Percentiles rank a stretch among this genome's conserved stretches.
phyloP scores from a whole-genome alignment of 2,888 invertebrate species.

The Eueremaeus valkanovi region DNA sequence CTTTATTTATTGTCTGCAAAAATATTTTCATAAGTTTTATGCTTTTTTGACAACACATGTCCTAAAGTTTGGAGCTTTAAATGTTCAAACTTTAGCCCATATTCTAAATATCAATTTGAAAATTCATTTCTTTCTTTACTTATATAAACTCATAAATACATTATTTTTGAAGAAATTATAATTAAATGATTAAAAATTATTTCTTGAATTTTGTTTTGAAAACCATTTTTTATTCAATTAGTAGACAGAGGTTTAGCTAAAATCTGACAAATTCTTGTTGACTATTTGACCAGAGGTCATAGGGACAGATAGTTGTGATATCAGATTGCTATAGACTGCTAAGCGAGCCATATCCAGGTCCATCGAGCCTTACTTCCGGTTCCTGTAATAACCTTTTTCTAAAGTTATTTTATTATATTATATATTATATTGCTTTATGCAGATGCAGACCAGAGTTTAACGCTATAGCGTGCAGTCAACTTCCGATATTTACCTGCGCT shows the following conservation, averaged over 20 bases:
- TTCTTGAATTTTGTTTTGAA: no score
- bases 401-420: conserved; percentile 27
- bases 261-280: background rate
- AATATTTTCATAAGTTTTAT: background rate
- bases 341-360: conserved; percentile 36
- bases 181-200: no score
- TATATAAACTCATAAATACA: no score
- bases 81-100: no score
- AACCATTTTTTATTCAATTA: background rate
- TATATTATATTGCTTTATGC: conserved; percentile 35
- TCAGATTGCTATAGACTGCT: conserved; percentile 31
- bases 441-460: conserved; percentile 25
- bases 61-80: background rate
- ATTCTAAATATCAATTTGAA: no score
- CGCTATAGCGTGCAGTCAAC: conserved; percentile 33
- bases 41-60: conserved; percentile 8
- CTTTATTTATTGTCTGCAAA: background rate
- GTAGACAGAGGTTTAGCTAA: background rate
- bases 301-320: conserved; percentile 16
- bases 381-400: conserved; percentile 34
- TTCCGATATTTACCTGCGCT: conserved; percentile 34
- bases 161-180: no score
- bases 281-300: conserved; percentile 28
- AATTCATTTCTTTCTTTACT: no score
- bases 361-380: conserved; percentile 36